Base-by-base conservation (phyloP, 1,140 invertebrate species). In the Ectropis grisescens region DNA sequence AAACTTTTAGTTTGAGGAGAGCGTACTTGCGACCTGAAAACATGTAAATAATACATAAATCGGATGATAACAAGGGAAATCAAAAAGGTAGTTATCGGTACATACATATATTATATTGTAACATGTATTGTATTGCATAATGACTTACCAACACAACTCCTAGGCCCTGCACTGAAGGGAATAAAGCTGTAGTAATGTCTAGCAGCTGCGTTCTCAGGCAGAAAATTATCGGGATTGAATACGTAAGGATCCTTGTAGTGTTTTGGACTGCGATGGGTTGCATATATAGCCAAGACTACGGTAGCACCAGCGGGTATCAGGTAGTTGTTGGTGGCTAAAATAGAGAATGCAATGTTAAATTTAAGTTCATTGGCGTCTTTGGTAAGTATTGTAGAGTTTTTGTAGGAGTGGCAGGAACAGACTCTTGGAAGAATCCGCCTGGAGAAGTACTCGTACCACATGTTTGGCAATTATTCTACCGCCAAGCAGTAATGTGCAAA, bases 151-250 rank as follows among this genome's bases (percentile, higher is more conserved):
- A 95, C 92, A 74, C 93, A 95, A 47, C 91, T 93, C 43, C 93
- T 86, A 0, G 91, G 90, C 26, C 93, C 93, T 33, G 93, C 93
- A 2, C 91, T 93, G 83, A 96, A 96, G 1, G 94, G 94, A 13
- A 95, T 88, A 61, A 89, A 95, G 6, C 92, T 88, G 71, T 92
- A 95, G 29, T 93, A 93, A 56, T 95, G 92, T 23, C 93, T 85
- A 32, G 87, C 87, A 4, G 85, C 83, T 2, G 86, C 85, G 35
- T 89, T 91, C 48, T 94, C 93, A 0, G 91, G 90, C 13, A 92
- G 64, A 82, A 95, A 95, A 58, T 93, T 90, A 57, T 95, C 92
- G 1, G 93, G 93, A 59, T 95, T 82, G 62, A 94, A 95, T n/a
- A 82, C 82, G 12, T 92, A 85, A 0, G 93, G 93, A 55, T 95